A percentile compares a stretch with the other conserved stretches of the same genome.
phyloP scores from a whole-genome alignment of 2,888 invertebrate genomes.

The Apamea crenata region DNA sequence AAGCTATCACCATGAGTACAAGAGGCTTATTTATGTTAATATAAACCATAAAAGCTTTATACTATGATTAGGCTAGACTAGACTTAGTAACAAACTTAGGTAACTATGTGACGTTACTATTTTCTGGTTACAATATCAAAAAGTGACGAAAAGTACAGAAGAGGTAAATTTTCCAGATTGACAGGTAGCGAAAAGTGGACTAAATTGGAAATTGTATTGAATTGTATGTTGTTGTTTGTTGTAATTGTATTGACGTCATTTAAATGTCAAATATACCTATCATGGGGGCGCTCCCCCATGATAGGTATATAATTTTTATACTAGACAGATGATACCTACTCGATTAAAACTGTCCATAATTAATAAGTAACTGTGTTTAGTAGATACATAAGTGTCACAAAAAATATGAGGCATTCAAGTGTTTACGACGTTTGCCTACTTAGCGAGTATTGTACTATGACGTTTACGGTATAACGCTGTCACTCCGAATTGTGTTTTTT shows the following conservation, averaged over 20 bases:
- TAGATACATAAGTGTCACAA: conserved; percentile 45
- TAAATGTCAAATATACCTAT: too few relatives aligned
- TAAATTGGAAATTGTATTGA: background rate
- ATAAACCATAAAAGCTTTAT: conserved; percentile 39
- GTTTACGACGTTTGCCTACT: conserved; percentile 55
- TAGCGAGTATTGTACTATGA: conserved; percentile 53
- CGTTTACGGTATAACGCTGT: conserved; percentile 58
- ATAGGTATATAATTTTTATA: background rate
- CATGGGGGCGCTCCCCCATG: too few relatives aligned
- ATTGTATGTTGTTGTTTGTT: too few relatives aligned
- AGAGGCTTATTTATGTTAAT: conserved; percentile 29
- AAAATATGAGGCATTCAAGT: conserved; percentile 56
- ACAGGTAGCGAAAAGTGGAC: background rate
- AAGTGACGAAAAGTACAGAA: conserved; percentile 15
- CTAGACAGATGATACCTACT: background rate
- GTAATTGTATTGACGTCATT: too few relatives aligned
- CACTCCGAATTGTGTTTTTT: conserved; percentile 48
- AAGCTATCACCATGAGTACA: conserved; percentile 17
- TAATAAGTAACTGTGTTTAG: conserved; percentile 55
- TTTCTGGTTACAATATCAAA: conserved; percentile 8
- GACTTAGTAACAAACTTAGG: conserved; percentile 15
- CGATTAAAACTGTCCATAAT: conserved; percentile 13
- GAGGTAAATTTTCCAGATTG: conserved; percentile 5
- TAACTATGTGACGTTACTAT: background rate
- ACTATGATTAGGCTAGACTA: conserved; percentile 34